Conservation (phyloP, 2,888 invertebrate genomes). For the Cerastis leucographa region DNA sequence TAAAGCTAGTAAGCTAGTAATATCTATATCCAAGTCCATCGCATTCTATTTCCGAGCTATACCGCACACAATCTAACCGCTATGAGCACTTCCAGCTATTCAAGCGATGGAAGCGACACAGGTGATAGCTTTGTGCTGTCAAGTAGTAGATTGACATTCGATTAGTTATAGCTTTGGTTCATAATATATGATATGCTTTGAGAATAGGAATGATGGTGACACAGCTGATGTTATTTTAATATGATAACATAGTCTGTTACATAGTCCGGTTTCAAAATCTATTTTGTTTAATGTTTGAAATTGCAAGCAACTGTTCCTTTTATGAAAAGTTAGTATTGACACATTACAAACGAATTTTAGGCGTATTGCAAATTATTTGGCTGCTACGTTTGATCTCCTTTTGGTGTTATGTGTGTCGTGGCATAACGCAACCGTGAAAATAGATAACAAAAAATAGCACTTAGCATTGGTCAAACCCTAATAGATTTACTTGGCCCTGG, state of each 20-base stretch:
- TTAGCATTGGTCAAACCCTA: background rate
- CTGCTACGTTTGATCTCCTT: too few species aligned
- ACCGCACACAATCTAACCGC: background rate
- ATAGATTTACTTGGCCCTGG: too few species aligned
- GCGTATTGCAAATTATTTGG: too few species aligned
- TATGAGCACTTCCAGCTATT: slow-evolving; percentile 3
- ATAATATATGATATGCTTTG: slow-evolving; percentile 4
- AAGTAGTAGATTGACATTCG: slow-evolving; percentile 27
- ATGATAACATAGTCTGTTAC: background rate
- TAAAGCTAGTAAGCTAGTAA: background rate
- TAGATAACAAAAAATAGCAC: background rate
- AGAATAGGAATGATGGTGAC: slow-evolving; percentile 12
- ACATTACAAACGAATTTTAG: too few species aligned
- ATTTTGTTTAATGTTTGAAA: background rate
- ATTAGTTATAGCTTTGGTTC: slow-evolving; percentile 20
- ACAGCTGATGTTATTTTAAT: background rate
- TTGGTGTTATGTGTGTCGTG: background rate
- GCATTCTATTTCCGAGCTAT: background rate
- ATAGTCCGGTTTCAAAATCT: background rate
- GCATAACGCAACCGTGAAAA: background rate
- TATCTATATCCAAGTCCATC: background rate
- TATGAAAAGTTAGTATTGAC: background rate
- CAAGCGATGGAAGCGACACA: slow-evolving; percentile 25
- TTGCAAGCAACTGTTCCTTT: too few species aligned
- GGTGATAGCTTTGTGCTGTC: slow-evolving; percentile 39